A percentile compares a stretch with the other conserved stretches of the same genome.
Conservation (phyloP, 64 coral and sea anemone species). For the Stichodactyla helianthus region DNA sequence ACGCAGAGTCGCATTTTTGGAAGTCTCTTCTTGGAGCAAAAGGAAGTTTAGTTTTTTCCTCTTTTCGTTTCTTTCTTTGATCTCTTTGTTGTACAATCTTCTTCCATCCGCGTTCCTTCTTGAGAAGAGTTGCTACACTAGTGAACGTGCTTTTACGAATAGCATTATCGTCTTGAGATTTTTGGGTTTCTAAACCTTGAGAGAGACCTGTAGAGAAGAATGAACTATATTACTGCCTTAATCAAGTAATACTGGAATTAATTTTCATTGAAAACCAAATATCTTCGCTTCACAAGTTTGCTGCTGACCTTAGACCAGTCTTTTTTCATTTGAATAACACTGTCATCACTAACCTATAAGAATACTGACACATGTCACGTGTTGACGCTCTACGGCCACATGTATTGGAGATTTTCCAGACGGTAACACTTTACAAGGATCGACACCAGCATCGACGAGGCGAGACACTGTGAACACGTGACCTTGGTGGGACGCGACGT, state of each 20-base stretch:
- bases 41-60: neutral
- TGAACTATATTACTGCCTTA: neutral
- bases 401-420: slow-evolving; percentile 82
- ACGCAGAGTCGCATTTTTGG: slow-evolving; percentile 45
- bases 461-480: slow-evolving; percentile 49
- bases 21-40: slow-evolving; percentile 38
- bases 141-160: slow-evolving; percentile 42
- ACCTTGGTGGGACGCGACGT: slow-evolving; percentile 59
- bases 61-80: slow-evolving; percentile 26
- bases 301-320: neutral
- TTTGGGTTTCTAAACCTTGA: slow-evolving; percentile 2
- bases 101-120: slow-evolving; percentile 27
- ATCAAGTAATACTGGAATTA: too few species aligned
- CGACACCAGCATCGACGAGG: slow-evolving; percentile 54
- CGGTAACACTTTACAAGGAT: slow-evolving; percentile 46
- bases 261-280: too few species aligned
- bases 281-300: too few species aligned
- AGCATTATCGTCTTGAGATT: slow-evolving; percentile 9
- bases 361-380: slow-evolving; percentile 61
- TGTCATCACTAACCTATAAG: slow-evolving; percentile 57
- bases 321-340: neutral
- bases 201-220: slow-evolving; percentile 3
- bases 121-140: slow-evolving; percentile 19
- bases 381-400: slow-evolving; percentile 47
- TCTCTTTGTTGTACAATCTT: slow-evolving; percentile 29